Base-by-base conservation (phyloP, 2,888 invertebrate genomes). In the Hirtodrosophila confusa region DNA sequence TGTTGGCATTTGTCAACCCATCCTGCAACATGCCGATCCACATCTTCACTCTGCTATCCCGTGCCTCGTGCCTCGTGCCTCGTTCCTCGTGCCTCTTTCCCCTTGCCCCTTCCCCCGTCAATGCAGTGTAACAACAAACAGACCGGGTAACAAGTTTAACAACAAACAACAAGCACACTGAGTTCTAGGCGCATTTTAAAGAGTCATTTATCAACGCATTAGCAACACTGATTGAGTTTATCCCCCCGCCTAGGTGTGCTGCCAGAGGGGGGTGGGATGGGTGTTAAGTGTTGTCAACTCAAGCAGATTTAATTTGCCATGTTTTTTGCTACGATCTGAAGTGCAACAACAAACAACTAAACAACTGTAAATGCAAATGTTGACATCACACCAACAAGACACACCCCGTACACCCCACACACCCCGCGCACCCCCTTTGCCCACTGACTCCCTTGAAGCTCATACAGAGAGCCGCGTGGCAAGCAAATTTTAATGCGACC, bases 241-340 rank as follows among this genome's bases (percentile, higher is more conserved):
- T 55, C 62, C n/a, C 5, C 12, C 31, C 43, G 24, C 31, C 5
- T 27, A 8, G 0, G 1, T 10, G 4, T 29, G 29, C 12, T 31
- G 31, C 6, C 8, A 44, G 27, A 39, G 36, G 31, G 47, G 27
- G 40, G 37, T n/a, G 37, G n/a, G 45, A 48, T 24, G 56, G 64
- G 70, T 86, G 88, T 85, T 88, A 85, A 85, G 86, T 80, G 88
- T 80, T 89, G 90, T 89, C 87, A 89, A 90, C 83, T 89, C 89
- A 85, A 89, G 85, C 90, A 79, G 88, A 89, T 90, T 90, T 89
- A 90, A 89, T 89, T 89, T 88, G 89, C 88, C 88, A 86, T 83
- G 88, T 88, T 76, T 78, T 74, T 66, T 56, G 49, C 41, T 55
- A 27, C 45, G 47, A 67, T 69, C 57, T 80, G 77, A 78, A 89